Evolutionary conservation across 2,888 invertebrate genomes (phyloP).

Genomic region (Rhopalosiphum nymphaeae): DNA sequence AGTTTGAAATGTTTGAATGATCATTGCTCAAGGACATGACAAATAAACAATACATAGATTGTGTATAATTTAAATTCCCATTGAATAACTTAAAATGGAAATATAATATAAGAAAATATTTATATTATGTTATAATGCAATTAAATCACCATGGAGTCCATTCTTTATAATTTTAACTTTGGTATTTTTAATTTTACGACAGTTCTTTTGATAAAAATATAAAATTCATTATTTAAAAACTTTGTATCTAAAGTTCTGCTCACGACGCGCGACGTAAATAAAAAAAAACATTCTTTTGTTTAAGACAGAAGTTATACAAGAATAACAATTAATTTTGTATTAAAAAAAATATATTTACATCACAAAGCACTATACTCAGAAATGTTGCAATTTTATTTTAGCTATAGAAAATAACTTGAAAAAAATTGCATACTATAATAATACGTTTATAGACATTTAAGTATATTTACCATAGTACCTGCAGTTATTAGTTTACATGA

Average conservation of each 20-base stretch:
- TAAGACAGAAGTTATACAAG: neutral
- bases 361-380: neutral
- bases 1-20: slow-evolving; percentile 11
- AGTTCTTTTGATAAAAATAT: slow-evolving; percentile 16
- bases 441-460: neutral
- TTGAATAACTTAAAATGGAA: neutral
- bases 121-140: neutral
- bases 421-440: neutral
- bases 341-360: neutral
- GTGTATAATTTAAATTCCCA: neutral
- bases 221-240: slow-evolving; percentile 34
- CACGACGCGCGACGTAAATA: neutral
- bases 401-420: neutral
- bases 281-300: slow-evolving; percentile 43
- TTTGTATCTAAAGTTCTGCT: neutral
- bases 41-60: neutral
- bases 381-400: neutral
- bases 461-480: neutral
- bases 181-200: slow-evolving; percentile 21
- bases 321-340: slow-evolving; percentile 16
- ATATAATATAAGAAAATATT: neutral
- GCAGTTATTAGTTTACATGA: neutral
- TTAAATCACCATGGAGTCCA: neutral
- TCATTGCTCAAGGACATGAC: neutral
- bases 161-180: neutral